These are phyloP conservation scores for Embidobia sp. DNA, from an alignment of 2,888 invertebrate species.

Conservation along the genomic window DNA sequence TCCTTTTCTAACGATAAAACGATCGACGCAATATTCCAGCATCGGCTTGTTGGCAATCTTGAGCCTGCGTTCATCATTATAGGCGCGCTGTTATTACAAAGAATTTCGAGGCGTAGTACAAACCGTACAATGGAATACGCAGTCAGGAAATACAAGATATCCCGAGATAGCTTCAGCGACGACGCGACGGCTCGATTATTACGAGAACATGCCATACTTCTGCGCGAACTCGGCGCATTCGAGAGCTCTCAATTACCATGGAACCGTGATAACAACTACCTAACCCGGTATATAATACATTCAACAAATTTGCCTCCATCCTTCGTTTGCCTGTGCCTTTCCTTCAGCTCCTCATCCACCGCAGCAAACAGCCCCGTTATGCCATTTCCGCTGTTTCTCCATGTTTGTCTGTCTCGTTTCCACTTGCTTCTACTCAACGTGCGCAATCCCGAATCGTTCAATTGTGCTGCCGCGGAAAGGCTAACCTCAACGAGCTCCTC, in stretches of 20 bases:
- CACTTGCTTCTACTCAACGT: slow-evolving; percentile 12
- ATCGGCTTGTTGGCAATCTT: background rate
- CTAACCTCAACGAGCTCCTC: slow-evolving; percentile 48
- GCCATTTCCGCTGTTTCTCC: slow-evolving; percentile 37
- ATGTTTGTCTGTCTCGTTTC: slow-evolving; percentile 40
- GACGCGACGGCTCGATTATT: slow-evolving; percentile 68
- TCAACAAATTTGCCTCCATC: slow-evolving; percentile 46
- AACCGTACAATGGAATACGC: slow-evolving; percentile 31
- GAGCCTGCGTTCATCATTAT: background rate
- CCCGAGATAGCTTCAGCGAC: slow-evolving; percentile 32
- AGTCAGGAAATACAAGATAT: slow-evolving; percentile 33
- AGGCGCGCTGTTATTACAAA: slow-evolving; percentile 21
- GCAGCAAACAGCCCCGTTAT: slow-evolving; percentile 31
- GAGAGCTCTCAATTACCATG: slow-evolving; percentile 74
- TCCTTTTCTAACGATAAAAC: background rate
- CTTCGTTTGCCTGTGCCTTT: slow-evolving; percentile 23
- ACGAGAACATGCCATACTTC: slow-evolving; percentile 68
- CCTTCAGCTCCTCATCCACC: slow-evolving; percentile 24
- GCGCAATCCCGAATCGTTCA: slow-evolving; percentile 46
- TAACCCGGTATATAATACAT: slow-evolving; percentile 63
- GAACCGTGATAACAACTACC: slow-evolving; percentile 76
- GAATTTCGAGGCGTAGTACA: slow-evolving; percentile 15
- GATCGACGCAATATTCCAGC: background rate
- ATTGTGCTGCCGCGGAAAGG: slow-evolving; percentile 46
- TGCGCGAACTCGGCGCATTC: slow-evolving; percentile 68